These are phyloP conservation scores for Stegostoma tigrinum DNA, from an alignment of 2,113 vertebrate genomes.

Conservation along the genomic window DNA sequence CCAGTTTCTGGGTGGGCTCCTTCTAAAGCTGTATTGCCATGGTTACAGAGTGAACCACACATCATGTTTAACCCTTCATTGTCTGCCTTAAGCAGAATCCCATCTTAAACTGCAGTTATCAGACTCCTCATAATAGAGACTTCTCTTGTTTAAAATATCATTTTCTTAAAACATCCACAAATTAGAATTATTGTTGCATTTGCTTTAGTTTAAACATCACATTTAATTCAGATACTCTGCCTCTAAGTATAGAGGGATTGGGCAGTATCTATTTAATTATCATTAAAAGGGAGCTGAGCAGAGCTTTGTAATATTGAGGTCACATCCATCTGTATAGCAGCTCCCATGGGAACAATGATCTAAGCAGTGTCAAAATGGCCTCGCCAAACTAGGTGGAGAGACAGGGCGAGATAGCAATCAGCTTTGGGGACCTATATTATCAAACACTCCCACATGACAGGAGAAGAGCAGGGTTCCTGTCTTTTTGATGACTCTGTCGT, in stretches of 20 bases:
- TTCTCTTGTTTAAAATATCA: neutral
- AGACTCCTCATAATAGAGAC: neutral
- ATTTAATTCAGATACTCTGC: neutral
- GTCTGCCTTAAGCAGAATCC: neutral
- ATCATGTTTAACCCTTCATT: neutral
- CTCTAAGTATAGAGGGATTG: neutral
- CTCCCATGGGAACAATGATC: too few relatives aligned
- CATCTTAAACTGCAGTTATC: neutral
- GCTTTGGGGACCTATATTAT: neutral
- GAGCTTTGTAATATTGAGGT: neutral
- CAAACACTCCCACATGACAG: too few relatives aligned
- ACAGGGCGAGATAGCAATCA: neutral
- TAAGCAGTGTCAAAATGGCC: too few relatives aligned
- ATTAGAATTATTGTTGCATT: neutral
- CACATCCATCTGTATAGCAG: neutral
- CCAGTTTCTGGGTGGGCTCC: neutral
- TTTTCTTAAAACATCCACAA: neutral
- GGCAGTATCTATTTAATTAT: neutral
- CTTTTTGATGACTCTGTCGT: neutral
- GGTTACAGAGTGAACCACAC: neutral
- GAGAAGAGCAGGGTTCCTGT: neutral
- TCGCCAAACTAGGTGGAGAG: too few relatives aligned
- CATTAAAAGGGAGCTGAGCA: neutral
- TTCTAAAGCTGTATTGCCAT: neutral
- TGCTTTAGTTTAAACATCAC: neutral